A percentile compares a stretch with the other conserved stretches of the same genome.
Conservation (phyloP, 1,140 invertebrate species). For the Drosophila ercepeae region DNA sequence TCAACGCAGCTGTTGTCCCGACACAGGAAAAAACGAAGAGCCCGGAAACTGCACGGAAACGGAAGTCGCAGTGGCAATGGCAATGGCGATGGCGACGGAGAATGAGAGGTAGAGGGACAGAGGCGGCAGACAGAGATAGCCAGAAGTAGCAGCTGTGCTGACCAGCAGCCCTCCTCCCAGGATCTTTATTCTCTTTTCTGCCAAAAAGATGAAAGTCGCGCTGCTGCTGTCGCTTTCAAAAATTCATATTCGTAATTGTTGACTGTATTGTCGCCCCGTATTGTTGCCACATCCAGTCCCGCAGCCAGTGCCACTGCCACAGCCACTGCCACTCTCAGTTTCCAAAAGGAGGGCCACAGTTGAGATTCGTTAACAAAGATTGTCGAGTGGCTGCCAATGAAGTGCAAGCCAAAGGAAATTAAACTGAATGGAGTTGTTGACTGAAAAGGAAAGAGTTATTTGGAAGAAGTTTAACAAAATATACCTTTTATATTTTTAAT, state of each 20-base stretch:
- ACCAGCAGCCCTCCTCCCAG: conserved; percentile 12
- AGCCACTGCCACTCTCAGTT: conserved; percentile 18
- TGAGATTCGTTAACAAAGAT: conserved; percentile 36
- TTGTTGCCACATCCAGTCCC: conserved; percentile 35
- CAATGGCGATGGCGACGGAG: conserved; percentile 18
- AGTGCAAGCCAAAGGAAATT: conserved; percentile 15
- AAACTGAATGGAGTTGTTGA: conserved; percentile 3
- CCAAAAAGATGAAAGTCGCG: conserved; percentile 46
- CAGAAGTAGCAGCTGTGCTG: conserved; percentile 45
- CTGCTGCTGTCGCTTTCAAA: conserved; percentile 75
- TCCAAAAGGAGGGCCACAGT: conserved; percentile 49
- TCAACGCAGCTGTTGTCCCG: conserved; percentile 73
- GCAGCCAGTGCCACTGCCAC: conserved; percentile 2
- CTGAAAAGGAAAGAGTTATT: neutral
- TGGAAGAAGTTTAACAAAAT: neutral
- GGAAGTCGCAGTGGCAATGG: conserved; percentile 78
- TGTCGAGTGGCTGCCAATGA: conserved; percentile 14
- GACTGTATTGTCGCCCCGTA: conserved; percentile 76
- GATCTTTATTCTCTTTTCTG: neutral
- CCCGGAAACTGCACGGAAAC: conserved; percentile 79
- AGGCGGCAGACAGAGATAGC: conserved; percentile 18
- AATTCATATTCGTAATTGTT: conserved; percentile 83
- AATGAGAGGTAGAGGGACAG: too few relatives aligned
- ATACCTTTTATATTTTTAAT: neutral
- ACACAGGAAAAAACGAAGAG: conserved; percentile 36